Evolutionary conservation across 2,113 vertebrate species (phyloP).

Genomic region (Erythrocercus mccallii): DNA sequence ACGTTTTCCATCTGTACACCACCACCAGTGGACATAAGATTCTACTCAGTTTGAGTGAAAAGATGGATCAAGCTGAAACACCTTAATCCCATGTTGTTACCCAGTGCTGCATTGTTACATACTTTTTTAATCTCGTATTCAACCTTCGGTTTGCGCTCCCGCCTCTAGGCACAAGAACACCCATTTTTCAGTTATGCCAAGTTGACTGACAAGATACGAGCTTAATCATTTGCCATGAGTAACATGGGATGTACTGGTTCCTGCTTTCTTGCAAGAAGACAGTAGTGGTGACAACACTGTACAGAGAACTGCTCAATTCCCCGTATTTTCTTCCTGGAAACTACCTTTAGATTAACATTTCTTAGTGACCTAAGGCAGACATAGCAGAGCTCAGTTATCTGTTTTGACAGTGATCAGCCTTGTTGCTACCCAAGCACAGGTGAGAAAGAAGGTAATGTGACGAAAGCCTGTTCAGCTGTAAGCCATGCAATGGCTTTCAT

Average conservation of each 20-base stretch:
- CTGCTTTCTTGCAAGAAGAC: neutral
- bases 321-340: neutral
- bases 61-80: neutral
- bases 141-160: conserved; percentile 69
- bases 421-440: neutral
- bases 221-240: neutral
- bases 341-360: neutral
- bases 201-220: neutral
- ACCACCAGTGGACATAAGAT: neutral
- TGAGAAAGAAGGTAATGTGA: neutral
- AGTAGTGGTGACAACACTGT: neutral
- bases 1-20: neutral
- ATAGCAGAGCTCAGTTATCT: neutral
- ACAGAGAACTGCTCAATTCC: neutral
- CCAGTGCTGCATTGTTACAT: conserved; percentile 37
- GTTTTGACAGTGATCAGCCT: neutral
- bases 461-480: neutral
- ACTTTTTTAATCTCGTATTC: conserved; percentile 68
- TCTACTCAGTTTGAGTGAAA: neutral
- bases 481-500: neutral
- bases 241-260: neutral
- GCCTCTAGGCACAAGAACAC: conserved; percentile 70
- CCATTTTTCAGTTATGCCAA: neutral
- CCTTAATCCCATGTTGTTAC: neutral
- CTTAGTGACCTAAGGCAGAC: neutral